Percentiles rank a stretch among this genome's conserved stretches.
Evolutionary conservation across 1,140 invertebrate species (phyloP).

Genomic region (Drusus annulatus): DNA sequence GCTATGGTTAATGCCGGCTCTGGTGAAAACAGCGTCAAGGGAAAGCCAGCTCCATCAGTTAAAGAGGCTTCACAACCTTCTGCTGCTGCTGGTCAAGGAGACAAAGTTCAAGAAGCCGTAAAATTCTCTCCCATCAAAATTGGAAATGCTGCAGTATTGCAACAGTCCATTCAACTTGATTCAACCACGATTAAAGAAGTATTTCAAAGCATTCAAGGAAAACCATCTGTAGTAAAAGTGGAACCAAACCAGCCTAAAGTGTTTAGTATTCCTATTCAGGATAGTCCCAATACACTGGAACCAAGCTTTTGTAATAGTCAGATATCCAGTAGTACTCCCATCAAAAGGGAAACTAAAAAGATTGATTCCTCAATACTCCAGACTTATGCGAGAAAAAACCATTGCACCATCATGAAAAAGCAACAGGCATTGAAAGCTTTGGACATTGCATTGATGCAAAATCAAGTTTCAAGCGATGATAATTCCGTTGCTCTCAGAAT

Average conservation of each 20-base stretch:
- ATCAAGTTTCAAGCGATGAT: constrained; percentile 36
- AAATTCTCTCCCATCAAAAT: constrained; percentile 12
- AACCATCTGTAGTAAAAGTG: background rate
- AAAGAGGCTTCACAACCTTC: too few relatives aligned
- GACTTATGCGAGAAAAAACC: constrained; percentile 47
- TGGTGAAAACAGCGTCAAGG: background rate
- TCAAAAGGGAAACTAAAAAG: constrained; percentile 33
- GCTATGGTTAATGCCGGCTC: constrained; percentile 36
- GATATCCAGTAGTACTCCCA: background rate
- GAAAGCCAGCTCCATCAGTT: background rate
- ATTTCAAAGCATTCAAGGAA: background rate
- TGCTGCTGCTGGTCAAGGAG: too few relatives aligned
- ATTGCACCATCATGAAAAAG: constrained; percentile 34
- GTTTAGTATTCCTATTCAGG: background rate
- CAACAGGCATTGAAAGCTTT: constrained; percentile 18
- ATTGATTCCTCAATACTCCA: background rate
- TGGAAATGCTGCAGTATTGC: background rate
- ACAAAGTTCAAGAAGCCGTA: too few relatives aligned
- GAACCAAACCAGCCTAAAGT: background rate
- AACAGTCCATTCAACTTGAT: background rate
- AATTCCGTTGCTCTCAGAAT: constrained; percentile 39
- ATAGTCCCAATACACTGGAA: background rate
- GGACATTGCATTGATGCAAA: background rate
- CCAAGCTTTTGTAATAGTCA: background rate
- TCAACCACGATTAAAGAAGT: constrained; percentile 6